Percentiles rank a stretch among this genome's conserved stretches.
phyloP scores from a whole-genome alignment of 2,113 vertebrate species.

The Mormyrus lacerda region DNA sequence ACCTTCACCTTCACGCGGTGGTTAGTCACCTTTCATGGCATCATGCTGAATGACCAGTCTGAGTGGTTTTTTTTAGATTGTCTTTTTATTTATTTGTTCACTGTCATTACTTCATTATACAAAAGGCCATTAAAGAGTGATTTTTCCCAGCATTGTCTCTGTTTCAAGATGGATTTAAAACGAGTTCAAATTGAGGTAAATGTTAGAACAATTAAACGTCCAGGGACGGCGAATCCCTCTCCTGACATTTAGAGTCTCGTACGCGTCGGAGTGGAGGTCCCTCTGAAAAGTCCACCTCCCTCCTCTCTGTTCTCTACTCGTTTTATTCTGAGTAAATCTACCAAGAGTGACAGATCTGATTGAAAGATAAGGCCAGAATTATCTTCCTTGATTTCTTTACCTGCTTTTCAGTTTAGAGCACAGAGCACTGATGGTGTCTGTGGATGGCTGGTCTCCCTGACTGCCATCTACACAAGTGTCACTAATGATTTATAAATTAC shows the following conservation, averaged over 20 bases:
- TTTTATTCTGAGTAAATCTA: conserved; percentile 7
- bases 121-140: not conserved
- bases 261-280: not conserved
- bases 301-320: not conserved
- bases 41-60: not conserved
- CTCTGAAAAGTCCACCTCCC: not conserved
- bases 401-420: conserved; percentile 25
- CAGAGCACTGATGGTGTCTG: conserved; percentile 93
- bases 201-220: conserved; percentile 12
- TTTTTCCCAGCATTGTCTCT: conserved; percentile 3
- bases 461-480: conserved; percentile 98
- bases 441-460: conserved; percentile 88
- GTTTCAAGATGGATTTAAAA: conserved; percentile 11
- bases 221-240: not conserved
- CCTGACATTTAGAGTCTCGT: conserved; percentile 3
- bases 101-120: conserved; percentile 27
- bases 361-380: conserved; percentile 14
- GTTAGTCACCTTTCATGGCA: not conserved
- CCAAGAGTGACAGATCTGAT: conserved; percentile 14
- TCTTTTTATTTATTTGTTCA: not conserved
- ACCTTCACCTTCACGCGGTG: not conserved
- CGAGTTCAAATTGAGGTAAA: conserved; percentile 3
- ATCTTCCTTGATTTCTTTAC: conserved; percentile 27
- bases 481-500: conserved; percentile 97
- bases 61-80: not conserved